These are phyloP conservation scores for Kryptolebias ocellatus DNA, from an alignment of 2,797 vertebrate species.

Conservation along the genomic window DNA sequence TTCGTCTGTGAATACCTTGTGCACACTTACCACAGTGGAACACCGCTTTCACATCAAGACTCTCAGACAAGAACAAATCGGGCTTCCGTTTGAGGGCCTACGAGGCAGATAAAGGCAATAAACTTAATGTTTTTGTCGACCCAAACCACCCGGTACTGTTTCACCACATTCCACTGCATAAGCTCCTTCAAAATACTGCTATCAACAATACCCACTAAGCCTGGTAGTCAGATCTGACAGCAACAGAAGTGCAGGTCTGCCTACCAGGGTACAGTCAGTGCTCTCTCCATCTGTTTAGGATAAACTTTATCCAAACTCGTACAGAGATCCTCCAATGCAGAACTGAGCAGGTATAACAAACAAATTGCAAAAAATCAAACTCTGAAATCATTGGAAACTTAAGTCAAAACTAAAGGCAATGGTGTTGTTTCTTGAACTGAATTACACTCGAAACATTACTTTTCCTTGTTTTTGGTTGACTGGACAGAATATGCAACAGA, in stretches of 20 bases:
- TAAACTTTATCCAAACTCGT: slow-evolving; percentile 73
- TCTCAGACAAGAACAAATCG: slow-evolving; percentile 95
- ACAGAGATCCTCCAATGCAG: slow-evolving; percentile 80
- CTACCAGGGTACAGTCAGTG: slow-evolving; percentile 78
- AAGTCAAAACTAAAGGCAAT: slow-evolving; percentile 84
- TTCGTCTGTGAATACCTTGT: slow-evolving; percentile 16
- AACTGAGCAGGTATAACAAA: slow-evolving; percentile 84
- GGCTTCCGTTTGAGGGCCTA: slow-evolving; percentile 99
- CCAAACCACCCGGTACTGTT: slow-evolving; percentile 51
- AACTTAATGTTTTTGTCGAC: slow-evolving; percentile 62
- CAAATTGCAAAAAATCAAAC: slow-evolving; percentile 83
- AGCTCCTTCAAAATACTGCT: slow-evolving; percentile 65
- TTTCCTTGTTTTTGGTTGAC: slow-evolving; percentile 78
- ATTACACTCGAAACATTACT: slow-evolving; percentile 64
- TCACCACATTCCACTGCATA: slow-evolving; percentile 69
- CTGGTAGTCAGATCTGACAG: slow-evolving; percentile 74
- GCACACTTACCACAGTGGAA: slow-evolving; percentile 96
- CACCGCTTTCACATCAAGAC: slow-evolving; percentile 95
- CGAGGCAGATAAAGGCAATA: slow-evolving; percentile 84
- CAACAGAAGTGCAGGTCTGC: slow-evolving; percentile 70
- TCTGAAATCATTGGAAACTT: slow-evolving; percentile 82
- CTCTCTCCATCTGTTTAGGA: slow-evolving; percentile 62
- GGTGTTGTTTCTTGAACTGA: slow-evolving; percentile 67
- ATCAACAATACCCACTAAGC: slow-evolving; percentile 67
- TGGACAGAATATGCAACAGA: slow-evolving; percentile 85